Evolutionary conservation across 2,797 vertebrate species (phyloP).

Genomic region (Lutjanus campechanus): DNA sequence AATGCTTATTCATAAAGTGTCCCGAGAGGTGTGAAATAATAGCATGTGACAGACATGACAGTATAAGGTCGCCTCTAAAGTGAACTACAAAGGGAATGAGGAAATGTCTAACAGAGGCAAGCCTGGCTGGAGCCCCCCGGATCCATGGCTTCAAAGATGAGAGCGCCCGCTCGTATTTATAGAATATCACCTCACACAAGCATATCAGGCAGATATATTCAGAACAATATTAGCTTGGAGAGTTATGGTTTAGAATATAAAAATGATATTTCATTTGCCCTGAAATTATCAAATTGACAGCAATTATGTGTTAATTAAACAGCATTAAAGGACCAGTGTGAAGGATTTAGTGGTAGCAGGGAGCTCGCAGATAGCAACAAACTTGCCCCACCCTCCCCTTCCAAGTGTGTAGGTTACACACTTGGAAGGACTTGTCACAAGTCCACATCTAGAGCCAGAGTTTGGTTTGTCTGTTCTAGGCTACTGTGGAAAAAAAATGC

Average conservation of each 20-base stretch:
- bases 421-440: too few species aligned
- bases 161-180: conserved; percentile 34
- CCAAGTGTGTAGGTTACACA: too few species aligned
- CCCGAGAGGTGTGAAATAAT: conserved; percentile 43
- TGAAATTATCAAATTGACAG: background rate
- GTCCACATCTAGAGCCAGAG: too few species aligned
- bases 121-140: conserved; percentile 24
- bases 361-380: too few species aligned
- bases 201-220: background rate
- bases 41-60: conserved; percentile 48
- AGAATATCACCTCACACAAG: conserved; percentile 23
- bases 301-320: background rate
- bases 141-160: conserved; percentile 60
- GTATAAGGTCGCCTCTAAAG: conserved; percentile 43
- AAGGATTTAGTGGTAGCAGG: too few species aligned
- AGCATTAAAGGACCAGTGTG: background rate
- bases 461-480: too few species aligned
- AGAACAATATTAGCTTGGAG: background rate
- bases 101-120: conserved; percentile 23
- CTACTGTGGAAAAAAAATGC: too few species aligned
- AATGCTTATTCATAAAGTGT: conserved; percentile 46
- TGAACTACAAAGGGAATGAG: conserved; percentile 55
- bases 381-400: too few species aligned
- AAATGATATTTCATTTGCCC: background rate
- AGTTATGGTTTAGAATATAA: background rate